Percentiles rank a stretch among this genome's conserved stretches.
phyloP scores from a whole-genome alignment of 2,113 vertebrate species.

The Mellivora capensis region DNA sequence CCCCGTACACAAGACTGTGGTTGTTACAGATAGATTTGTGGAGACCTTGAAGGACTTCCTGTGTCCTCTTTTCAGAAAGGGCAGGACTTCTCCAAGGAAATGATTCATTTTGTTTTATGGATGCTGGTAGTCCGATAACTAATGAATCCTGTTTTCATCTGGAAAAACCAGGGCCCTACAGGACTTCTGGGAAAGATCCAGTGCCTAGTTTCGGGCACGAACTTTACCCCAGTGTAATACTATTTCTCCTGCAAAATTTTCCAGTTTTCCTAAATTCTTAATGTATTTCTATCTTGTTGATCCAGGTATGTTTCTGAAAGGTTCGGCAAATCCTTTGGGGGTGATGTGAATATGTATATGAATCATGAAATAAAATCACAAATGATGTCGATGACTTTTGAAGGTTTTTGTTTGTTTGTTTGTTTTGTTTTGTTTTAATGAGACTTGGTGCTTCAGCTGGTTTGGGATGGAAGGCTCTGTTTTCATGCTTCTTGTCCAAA shows the following conservation, averaged over 20 bases:
- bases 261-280: neutral
- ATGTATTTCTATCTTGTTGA: neutral
- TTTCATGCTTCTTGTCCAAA: neutral
- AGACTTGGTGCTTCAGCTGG: accelerated
- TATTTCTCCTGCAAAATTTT: neutral
- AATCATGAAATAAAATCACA: neutral
- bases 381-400: too few relatives aligned
- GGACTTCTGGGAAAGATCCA: neutral
- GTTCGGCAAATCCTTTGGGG: neutral
- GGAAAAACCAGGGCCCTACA: accelerated
- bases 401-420: too few relatives aligned
- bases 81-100: neutral
- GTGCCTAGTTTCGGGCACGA: accelerated
- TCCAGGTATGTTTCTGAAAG: neutral
- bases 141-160: neutral
- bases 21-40: accelerated
- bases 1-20: accelerated
- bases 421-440: neutral
- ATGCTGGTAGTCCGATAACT: accelerated
- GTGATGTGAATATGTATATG: neutral
- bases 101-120: accelerated
- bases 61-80: neutral
- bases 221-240: accelerated
- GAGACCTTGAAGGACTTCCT: too few relatives aligned
- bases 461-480: accelerated